phyloP scores from a whole-genome alignment of 2,888 invertebrate genomes.

The Dione juno region DNA sequence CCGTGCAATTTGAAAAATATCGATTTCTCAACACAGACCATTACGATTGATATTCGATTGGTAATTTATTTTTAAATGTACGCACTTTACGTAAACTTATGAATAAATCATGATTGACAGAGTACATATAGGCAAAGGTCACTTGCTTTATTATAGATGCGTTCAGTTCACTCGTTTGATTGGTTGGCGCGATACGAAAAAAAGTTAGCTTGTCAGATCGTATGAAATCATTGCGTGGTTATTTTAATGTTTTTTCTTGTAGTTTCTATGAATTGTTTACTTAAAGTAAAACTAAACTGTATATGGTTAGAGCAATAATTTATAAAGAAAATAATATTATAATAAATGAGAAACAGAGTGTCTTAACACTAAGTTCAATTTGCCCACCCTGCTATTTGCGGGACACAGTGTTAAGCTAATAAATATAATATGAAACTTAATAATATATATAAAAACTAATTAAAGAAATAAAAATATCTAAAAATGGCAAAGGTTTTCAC shows the following conservation, averaged over 20 bases:
- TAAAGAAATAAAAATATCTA: too few species aligned
- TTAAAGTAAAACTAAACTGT: too few species aligned
- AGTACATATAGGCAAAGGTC: constrained; percentile 78
- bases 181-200: constrained; percentile 51
- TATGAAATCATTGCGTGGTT: constrained; percentile 38
- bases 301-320: too few species aligned
- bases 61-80: constrained; percentile 34
- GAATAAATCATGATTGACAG: constrained; percentile 77
- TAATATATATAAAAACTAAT: too few species aligned
- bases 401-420: too few species aligned
- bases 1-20: constrained; percentile 44
- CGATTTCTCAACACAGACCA: constrained; percentile 37
- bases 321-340: too few species aligned
- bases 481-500: background rate
- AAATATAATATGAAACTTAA: background rate
- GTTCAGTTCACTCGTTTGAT: constrained; percentile 66
- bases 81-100: constrained; percentile 72
- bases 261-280: background rate
- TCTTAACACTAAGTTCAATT: too few species aligned
- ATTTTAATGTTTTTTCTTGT: constrained; percentile 48
- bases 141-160: constrained; percentile 72
- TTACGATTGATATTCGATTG: constrained; percentile 42
- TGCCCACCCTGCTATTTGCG: too few species aligned
- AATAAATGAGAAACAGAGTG: too few species aligned
- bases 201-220: constrained; percentile 36